These are phyloP conservation scores for Scaptomyza parva DNA, from an alignment of 2,888 invertebrate species.

Conservation along the genomic window DNA sequence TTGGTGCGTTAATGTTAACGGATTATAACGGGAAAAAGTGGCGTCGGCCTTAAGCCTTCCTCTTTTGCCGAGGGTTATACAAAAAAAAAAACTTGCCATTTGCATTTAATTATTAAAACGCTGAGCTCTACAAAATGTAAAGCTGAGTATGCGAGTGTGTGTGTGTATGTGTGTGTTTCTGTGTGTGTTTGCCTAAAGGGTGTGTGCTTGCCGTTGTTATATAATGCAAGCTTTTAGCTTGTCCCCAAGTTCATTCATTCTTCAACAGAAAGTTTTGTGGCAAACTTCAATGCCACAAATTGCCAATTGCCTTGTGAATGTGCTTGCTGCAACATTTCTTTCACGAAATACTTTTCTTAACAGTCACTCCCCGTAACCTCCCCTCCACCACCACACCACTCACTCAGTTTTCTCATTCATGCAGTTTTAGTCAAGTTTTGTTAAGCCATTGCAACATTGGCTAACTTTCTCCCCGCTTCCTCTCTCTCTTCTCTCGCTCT, in stretches of 20 bases:
- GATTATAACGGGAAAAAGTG: constrained; percentile 54
- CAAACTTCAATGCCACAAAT: constrained; percentile 67
- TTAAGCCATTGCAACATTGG: constrained; percentile 25
- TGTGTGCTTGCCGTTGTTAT: constrained; percentile 38
- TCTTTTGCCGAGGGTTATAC: constrained; percentile 30
- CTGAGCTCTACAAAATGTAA: constrained; percentile 16
- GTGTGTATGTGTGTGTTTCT: not conserved
- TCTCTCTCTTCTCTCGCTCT: too few relatives aligned
- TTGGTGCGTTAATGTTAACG: constrained; percentile 56
- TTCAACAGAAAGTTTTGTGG: constrained; percentile 47
- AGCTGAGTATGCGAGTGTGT: constrained; percentile 1
- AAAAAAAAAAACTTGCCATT: constrained; percentile 52
- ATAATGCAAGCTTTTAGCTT: constrained; percentile 41
- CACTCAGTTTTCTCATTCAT: too few relatives aligned
- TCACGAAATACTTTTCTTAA: constrained; percentile 43
- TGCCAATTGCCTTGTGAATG: constrained; percentile 67
- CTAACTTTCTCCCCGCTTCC: not conserved
- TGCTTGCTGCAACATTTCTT: constrained; percentile 48
- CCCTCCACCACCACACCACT: constrained; percentile 5
- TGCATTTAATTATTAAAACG: constrained; percentile 73
- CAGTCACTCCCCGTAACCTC: not conserved
- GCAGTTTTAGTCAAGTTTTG: constrained; percentile 39
- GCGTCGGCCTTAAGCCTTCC: not conserved
- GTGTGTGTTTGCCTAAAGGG: not conserved
- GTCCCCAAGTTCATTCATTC: constrained; percentile 26